A percentile compares a stretch with the other conserved stretches of the same genome.
Conservation (phyloP, 2,888 invertebrate species). For the Archips crataeganus region DNA sequence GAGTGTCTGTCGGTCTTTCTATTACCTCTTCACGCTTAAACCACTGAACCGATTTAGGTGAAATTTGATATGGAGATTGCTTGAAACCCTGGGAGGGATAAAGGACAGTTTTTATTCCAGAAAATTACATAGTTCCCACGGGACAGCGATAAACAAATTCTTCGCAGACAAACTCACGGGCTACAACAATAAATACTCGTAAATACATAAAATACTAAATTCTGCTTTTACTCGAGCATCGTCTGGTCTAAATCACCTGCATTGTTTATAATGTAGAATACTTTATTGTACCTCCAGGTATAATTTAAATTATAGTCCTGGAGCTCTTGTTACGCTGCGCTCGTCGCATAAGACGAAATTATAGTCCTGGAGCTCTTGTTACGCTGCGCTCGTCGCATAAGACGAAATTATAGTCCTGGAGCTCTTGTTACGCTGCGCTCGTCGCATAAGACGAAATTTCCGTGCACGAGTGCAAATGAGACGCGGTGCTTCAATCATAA, state of each 20-base stretch:
- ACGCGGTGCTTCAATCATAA: not conserved
- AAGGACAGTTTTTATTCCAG: too few relatives aligned
- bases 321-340: too few relatives aligned
- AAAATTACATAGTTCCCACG: too few relatives aligned
- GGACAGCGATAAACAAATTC: too few relatives aligned
- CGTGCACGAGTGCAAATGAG: conserved; percentile 3
- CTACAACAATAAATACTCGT: too few relatives aligned
- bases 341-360: too few relatives aligned
- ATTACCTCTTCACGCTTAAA: too few relatives aligned
- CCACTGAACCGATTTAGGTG: too few relatives aligned
- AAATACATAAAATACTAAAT: conserved; percentile 7
- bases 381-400: not conserved
- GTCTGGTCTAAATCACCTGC: conserved; percentile 19
- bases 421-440: not conserved
- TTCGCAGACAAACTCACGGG: too few relatives aligned
- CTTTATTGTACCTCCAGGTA: not conserved
- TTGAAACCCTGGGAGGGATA: too few relatives aligned
- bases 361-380: not conserved
- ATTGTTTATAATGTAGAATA: conserved; percentile 6
- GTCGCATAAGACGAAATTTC: not conserved
- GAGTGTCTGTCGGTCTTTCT: too few relatives aligned
- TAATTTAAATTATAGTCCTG: not conserved
- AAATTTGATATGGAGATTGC: too few relatives aligned
- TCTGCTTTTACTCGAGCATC: conserved; percentile 5
- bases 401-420: not conserved